Base-by-base conservation (phyloP, 2,797 vertebrate species). In the Melanotaenia trifasciata region DNA sequence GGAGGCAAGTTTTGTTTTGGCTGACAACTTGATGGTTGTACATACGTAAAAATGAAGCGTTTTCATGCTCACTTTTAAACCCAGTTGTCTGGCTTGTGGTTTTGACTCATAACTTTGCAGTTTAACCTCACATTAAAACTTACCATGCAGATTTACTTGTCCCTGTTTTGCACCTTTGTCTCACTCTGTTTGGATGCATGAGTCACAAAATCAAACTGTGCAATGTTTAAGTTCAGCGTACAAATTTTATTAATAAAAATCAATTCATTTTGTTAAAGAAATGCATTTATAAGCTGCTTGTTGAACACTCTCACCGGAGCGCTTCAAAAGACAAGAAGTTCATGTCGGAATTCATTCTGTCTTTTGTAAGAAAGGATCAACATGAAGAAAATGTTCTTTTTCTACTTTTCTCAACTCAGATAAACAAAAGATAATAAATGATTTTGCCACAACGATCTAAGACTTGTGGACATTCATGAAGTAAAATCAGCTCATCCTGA, bases 1-100 rank as follows among this genome's bases (percentile, higher is more conserved):
- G 64, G 51, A 83, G 83, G 75, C 65, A 56, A 69, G 72, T 82
- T 86, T 74, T 75, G 74, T 90, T 82, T 80, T 20, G 40, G 57
- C n/a, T 60, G 40, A 65, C 36, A 78, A 65, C 26, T 50, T 5
- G 2, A 51, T 74, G 60, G 53, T 58, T 64, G 14, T 22, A 10
- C n/a, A 51, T 10, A 22, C 11, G 9, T 51, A n/a, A 11, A 22
- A 51, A 51, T 51, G 3, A 22, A 51, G 9, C 22, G 10, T 51
- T 51, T 51, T 43, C n/a, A 22, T 22, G 47, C 20, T n/a, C 4
- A n/a, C 3, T 47, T 43, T 47, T 20, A 47, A 47, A n/a, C 7
- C 43, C 45, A n/a, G 8, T 50, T 43, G 40, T 61, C 32, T 30
- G 14, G 64, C 2, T 4, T 16, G 12, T 30, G 26, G 24, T 28